These are phyloP conservation scores for Carassius gibelio DNA, from an alignment of 2,113 vertebrate species.

Conservation along the genomic window DNA sequence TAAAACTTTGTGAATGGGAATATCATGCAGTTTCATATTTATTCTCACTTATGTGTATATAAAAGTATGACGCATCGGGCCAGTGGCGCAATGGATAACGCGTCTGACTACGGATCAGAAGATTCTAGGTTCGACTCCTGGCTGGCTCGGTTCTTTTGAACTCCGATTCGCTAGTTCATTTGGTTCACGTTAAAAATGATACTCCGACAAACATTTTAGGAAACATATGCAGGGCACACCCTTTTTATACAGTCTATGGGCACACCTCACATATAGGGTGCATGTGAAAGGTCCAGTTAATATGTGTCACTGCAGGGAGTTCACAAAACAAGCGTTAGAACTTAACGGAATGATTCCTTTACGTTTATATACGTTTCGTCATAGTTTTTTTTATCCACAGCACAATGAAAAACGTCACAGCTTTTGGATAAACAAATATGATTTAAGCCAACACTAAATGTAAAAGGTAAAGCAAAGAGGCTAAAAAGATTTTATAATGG, in stretches of 20 bases:
- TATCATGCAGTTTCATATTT: too few species aligned
- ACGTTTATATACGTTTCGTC: neutral
- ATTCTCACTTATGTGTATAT: too few species aligned
- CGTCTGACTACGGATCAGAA: constrained; percentile 69
- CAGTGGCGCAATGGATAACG: constrained; percentile 79
- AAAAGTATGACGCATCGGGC: too few species aligned
- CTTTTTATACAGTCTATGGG: too few species aligned
- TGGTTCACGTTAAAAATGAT: neutral
- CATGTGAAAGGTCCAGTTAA: neutral
- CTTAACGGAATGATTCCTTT: neutral
- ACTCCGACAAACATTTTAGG: neutral
- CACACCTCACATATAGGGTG: too few species aligned
- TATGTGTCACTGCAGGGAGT: neutral
- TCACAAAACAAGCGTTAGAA: neutral
- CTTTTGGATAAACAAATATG: neutral
- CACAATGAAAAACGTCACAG: neutral
- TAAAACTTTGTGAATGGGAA: too few species aligned
- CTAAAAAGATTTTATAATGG: neutral
- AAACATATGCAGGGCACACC: neutral
- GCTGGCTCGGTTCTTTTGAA: constrained; percentile 71
- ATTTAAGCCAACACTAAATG: neutral
- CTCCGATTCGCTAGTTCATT: neutral
- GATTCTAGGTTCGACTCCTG: constrained; percentile 68
- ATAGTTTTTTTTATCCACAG: neutral
- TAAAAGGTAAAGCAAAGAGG: neutral